Base-by-base conservation (phyloP, 1,140 invertebrate genomes). In the Diorhabda sublineata region DNA sequence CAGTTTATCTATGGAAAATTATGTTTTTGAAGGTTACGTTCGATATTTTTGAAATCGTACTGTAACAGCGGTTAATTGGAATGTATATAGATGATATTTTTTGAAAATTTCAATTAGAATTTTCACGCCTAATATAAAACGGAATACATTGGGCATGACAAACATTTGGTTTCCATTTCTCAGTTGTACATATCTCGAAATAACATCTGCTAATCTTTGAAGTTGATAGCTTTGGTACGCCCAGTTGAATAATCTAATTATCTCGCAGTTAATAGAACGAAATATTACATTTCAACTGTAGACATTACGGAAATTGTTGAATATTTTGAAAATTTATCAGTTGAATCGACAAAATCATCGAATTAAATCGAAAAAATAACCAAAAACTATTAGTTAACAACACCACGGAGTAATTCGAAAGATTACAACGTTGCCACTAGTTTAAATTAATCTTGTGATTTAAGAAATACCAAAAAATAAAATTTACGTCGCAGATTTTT, bases 141-240 rank as follows among this genome's bases (percentile, higher is more conserved):
- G n/a, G n/a, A 52, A 8, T 52, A 52, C 47, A 52, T 52, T 52
- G 47, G n/a, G 47, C 47, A 52, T 52, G n/a, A 52, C 47, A n/a
- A 52, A 52, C 47, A 52, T 52, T 52, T 52, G 47, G 47, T n/a
- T 52, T n/a, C n/a, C 47, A 52, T 52, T 52, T n/a, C n/a, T 8
- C 6, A 52, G 47, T 52, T 52, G n/a, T 52, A 26, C 26, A n/a
- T 52, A 52, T 52, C 47, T n/a, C 2, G 4, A 52, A 52, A 52
- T 52, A 52, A 52, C 47, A 52, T 52, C 47, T 52, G 47, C 47
- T 52, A 8, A 52, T 52, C 47, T 52, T 52, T 52, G 47, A 52
- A 52, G 47, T 52, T 52, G 47, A 52, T 52, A 52, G 47, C 6
- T 52, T 52, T n/a, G 47, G 47, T 52, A 52, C 47, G 47, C 47